Conservation (phyloP, 2,888 invertebrate genomes). For the Petrolisthes cinctipes region DNA sequence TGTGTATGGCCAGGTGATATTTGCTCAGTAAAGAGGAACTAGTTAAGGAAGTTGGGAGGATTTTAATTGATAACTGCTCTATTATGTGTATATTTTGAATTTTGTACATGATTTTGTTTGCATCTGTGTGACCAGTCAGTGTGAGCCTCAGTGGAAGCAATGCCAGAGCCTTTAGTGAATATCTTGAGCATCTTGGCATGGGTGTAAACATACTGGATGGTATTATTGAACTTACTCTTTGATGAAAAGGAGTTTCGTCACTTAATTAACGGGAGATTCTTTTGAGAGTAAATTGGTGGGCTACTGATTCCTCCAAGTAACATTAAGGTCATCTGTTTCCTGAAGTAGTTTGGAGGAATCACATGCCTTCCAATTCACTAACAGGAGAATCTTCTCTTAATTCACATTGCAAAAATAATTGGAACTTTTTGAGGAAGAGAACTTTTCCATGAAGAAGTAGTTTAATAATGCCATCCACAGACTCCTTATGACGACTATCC, state of each 20-base stretch:
- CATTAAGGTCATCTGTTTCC: no score
- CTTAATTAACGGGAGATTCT: no score
- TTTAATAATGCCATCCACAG: no score
- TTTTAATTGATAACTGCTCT: slow-evolving; percentile 24
- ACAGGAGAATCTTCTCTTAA: no score
- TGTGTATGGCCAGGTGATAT: slow-evolving; percentile 52
- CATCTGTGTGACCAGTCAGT: neutral
- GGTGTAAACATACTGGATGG: neutral
- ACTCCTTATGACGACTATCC: slow-evolving; percentile 31
- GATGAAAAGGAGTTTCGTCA: no score
- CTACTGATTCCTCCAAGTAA: no score
- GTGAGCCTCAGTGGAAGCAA: slow-evolving; percentile 33
- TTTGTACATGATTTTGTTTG: slow-evolving; percentile 19
- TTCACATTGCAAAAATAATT: slow-evolving; percentile 16
- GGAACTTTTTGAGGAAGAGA: slow-evolving; percentile 10
- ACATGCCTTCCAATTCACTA: no score
- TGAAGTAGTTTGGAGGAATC: no score
- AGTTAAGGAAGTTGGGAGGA: slow-evolving; percentile 24
- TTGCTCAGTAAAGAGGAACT: slow-evolving; percentile 57
- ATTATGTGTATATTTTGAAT: slow-evolving; percentile 24
- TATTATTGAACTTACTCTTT: neutral
- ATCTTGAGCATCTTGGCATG: neutral
- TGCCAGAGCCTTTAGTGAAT: slow-evolving; percentile 10
- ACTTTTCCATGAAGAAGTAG: no score
- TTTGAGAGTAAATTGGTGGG: no score